Base-by-base conservation (phyloP, 1,140 invertebrate genomes). In the Caenorhabditis inopinata region DNA sequence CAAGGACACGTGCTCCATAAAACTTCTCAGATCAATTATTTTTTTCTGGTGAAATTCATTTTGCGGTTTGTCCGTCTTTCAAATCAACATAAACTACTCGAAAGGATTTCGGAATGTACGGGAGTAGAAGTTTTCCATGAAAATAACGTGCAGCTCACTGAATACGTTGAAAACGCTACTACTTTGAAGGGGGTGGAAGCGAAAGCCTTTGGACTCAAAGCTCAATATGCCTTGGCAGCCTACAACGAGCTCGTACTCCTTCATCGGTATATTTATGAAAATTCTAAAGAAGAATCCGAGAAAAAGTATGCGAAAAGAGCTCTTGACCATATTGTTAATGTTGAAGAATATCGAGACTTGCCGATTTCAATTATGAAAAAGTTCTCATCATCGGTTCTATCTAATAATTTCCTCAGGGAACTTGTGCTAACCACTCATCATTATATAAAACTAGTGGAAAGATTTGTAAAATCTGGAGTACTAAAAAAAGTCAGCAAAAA, bases 361-460 rank as follows among this genome's bases (percentile, higher is more conserved):
- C 62, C 29, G 14, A 74, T 82, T 14, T 27, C 12, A 9, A 78
- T 83, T 27, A 47, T 83, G 18, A 82, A 76, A 27, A 82, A 77
- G 45, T 83, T 83, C 47, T 25, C 46, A 74, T 96, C 89, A 93
- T 94, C 87, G 90, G 91, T 74, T 94, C 94, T 96, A 92, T 94
- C 95, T 68, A 93, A 92, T 93, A 89, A 91, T 1, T 97, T 94
- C 89, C 90, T 97, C 53, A 92, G 92, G 76, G 95, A 98, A 90
- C 90, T 98, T 14, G 90, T 96, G 14, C 93, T 96, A 88, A 95
- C 94, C 0, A 92, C 92, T 29, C 95, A 98, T 90, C 90, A 96
- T 80, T 98, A 96, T 89, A 88, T 98, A 53, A 96, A 95, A 91
- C 93, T 97, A 92, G 89, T 98, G 79, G 94, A 97, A 89, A 90